phyloP scores from a whole-genome alignment of 2,113 vertebrate species.

The Tor tambroides region DNA sequence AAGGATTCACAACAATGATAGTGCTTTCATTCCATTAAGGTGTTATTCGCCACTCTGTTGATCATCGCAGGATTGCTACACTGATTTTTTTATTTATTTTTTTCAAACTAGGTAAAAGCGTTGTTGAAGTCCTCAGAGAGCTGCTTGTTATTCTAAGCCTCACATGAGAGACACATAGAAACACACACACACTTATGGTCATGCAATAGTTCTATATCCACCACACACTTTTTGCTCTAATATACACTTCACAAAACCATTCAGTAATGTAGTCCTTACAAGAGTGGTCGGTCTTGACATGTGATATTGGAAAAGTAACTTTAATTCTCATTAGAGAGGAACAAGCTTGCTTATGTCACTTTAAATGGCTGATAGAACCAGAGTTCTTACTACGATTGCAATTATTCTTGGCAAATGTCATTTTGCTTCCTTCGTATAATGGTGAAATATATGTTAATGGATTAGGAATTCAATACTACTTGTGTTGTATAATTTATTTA shows the following conservation, averaged over 20 bases:
- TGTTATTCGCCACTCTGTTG: not conserved
- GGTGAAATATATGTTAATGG: not conserved
- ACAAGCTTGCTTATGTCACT: not conserved
- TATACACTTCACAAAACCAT: not conserved
- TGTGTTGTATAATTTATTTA: not conserved
- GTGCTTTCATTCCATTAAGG: not conserved
- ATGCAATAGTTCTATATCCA: not conserved
- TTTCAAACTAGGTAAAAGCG: not conserved
- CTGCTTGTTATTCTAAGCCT: not conserved
- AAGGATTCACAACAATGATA: not conserved
- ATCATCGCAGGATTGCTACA: not conserved
- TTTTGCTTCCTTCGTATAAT: not conserved
- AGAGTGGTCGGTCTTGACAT: not conserved
- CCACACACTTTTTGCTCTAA: not conserved
- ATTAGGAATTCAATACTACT: not conserved
- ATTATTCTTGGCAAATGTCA: not conserved
- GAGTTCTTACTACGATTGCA: not conserved
- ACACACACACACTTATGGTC: not conserved
- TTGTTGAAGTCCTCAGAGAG: not conserved
- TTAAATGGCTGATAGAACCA: not conserved
- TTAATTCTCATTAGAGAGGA: constrained; percentile 6
- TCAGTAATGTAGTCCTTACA: not conserved
- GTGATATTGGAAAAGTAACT: not conserved
- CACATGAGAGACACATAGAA: not conserved
- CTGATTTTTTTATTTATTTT: not conserved